A percentile compares a stretch with the other conserved stretches of the same genome.
Evolutionary conservation across 2,113 vertebrate species (phyloP).

Genomic region (Catharus fuscescens): DNA sequence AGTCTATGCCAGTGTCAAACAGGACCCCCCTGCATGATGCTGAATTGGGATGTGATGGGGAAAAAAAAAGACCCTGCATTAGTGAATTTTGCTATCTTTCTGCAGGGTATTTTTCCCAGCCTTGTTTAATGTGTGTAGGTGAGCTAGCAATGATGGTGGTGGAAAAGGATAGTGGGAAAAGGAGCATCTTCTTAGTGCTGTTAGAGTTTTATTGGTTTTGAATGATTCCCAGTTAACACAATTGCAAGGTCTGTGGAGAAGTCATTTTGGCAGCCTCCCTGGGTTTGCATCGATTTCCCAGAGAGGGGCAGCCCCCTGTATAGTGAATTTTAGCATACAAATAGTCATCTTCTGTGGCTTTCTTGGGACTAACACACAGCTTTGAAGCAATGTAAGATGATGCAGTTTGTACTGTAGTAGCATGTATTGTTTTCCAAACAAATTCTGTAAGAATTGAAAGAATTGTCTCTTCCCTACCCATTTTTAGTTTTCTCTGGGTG

Average conservation of each 20-base stretch:
- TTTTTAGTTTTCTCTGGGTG: background rate
- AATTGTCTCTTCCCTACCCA: background rate
- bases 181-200: background rate
- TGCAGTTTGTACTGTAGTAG: background rate
- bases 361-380: background rate
- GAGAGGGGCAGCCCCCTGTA: background rate
- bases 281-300: background rate
- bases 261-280: background rate
- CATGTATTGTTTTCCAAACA: background rate
- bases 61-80: accelerated
- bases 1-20: background rate
- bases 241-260: background rate
- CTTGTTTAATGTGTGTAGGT: background rate
- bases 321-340: background rate
- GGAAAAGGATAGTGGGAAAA: accelerated
- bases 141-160: background rate
- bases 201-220: background rate
- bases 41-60: background rate
- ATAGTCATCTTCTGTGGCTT: background rate
- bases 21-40: background rate
- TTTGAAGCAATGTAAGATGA: background rate
- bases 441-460: background rate
- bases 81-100: background rate
- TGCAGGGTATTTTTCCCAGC: background rate
- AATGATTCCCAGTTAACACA: background rate